Evolutionary conservation across 1,140 invertebrate species (phyloP).

Genomic region (Spodoptera frugiperda): DNA sequence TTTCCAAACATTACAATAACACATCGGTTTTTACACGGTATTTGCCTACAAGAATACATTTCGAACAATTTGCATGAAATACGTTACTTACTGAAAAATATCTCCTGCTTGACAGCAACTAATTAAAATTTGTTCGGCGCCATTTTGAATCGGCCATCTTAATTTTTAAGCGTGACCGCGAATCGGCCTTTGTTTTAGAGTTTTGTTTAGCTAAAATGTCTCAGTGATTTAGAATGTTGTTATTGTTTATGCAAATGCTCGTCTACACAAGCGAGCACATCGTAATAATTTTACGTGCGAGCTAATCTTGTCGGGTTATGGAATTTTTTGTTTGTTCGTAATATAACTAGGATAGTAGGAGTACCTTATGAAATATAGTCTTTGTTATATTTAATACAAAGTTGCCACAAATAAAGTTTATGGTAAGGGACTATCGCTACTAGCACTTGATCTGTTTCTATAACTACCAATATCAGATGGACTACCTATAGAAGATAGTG

Average conservation of each 20-base stretch:
- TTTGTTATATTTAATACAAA: too few species aligned
- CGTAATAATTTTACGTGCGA: neutral
- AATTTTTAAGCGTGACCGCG: neutral
- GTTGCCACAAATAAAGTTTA: too few species aligned
- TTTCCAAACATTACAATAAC: neutral
- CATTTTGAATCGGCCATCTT: conserved; percentile 1
- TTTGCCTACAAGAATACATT: conserved; percentile 4
- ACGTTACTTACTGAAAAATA: conserved; percentile 14
- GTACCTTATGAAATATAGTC: too few species aligned
- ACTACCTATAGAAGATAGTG: too few species aligned
- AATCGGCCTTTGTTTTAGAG: neutral
- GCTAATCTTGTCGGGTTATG: conserved; percentile 23
- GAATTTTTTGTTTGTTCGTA: neutral
- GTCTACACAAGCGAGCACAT: neutral
- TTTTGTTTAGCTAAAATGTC: neutral
- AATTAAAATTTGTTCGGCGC: conserved; percentile 25
- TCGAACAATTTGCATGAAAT: conserved; percentile 23
- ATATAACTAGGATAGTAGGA: neutral
- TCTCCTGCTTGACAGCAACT: conserved; percentile 23
- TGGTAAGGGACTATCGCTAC: too few species aligned
- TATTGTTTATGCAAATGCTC: neutral
- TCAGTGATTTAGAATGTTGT: neutral
- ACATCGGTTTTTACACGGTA: neutral
- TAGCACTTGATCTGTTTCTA: too few species aligned
- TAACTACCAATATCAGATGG: too few species aligned